Conservation (phyloP, 1,140 invertebrate genomes). For the Drosophila seguyi region DNA sequence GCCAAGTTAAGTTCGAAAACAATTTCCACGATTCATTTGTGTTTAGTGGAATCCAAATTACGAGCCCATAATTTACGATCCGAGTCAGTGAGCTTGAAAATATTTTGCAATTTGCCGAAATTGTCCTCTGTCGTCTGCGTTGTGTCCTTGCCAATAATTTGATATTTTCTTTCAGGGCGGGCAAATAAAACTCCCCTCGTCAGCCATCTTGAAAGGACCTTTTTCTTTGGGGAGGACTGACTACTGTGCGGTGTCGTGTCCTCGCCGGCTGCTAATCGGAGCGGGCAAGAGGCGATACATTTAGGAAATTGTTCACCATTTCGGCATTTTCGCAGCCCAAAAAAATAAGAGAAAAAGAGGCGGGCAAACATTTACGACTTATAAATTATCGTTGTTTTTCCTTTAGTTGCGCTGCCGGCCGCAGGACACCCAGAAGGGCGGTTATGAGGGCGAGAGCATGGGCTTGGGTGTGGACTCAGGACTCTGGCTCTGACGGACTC, state of each 20-base stretch:
- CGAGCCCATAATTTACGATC: constrained; percentile 62
- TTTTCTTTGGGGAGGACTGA: constrained; percentile 32
- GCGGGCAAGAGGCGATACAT: constrained; percentile 68
- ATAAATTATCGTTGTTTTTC: constrained; percentile 83
- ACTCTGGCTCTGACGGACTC: constrained; percentile 4
- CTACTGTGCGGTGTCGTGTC: constrained; percentile 43
- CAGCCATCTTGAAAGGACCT: constrained; percentile 67
- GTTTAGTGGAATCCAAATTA: constrained; percentile 50
- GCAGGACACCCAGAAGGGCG: constrained; percentile 74
- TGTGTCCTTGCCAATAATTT: constrained; percentile 65
- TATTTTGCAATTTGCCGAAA: constrained; percentile 73
- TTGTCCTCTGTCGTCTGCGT: constrained; percentile 44
- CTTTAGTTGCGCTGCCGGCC: constrained; percentile 59
- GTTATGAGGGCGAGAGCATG: constrained; percentile 1
- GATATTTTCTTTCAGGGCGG: constrained; percentile 38
- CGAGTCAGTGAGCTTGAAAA: constrained; percentile 75
- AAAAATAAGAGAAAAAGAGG: constrained; percentile 30
- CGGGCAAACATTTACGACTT: constrained; percentile 72
- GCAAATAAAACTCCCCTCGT: constrained; percentile 49
- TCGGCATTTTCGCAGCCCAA: constrained; percentile 68
- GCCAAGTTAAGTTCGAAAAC: constrained; percentile 7
- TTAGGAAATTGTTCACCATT: constrained; percentile 78
- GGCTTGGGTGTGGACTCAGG: constrained; percentile 32
- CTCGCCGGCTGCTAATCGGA: constrained; percentile 66
- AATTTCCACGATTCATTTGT: constrained; percentile 34